Conservation (phyloP, 2,797 vertebrate genomes). For the Alcedo quadribrachys region DNA sequence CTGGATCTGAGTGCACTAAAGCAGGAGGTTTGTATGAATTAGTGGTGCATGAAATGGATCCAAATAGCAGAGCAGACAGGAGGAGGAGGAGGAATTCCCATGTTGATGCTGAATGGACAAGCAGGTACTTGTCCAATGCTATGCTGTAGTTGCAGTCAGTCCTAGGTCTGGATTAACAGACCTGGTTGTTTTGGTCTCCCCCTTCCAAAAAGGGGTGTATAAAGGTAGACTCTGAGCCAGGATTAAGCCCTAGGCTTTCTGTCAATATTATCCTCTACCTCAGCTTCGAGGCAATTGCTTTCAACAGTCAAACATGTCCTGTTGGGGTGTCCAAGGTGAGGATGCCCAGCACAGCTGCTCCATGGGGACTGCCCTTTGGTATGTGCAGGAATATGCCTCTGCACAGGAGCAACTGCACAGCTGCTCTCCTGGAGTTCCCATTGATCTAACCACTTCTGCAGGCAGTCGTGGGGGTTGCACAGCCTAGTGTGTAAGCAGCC, state of each 20-base stretch:
- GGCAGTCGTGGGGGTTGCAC: background rate
- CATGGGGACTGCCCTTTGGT: rapidly evolving
- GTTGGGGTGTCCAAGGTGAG: rapidly evolving
- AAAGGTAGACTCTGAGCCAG: background rate
- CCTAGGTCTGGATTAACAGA: background rate
- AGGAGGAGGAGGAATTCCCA: background rate
- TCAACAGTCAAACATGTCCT: rapidly evolving
- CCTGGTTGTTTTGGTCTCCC: background rate
- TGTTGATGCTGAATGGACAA: background rate
- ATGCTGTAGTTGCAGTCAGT: background rate
- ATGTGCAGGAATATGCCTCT: background rate
- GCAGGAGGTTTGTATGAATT: background rate
- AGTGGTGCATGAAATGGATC: background rate
- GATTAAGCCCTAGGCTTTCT: background rate
- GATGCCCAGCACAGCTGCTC: background rate
- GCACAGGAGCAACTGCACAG: background rate
- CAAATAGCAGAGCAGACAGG: background rate
- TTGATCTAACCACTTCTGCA: background rate
- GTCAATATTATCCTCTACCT: background rate
- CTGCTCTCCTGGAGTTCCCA: background rate
- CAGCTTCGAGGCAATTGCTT: background rate
- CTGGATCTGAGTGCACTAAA: background rate
- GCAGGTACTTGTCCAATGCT: background rate
- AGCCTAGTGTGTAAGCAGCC: background rate
- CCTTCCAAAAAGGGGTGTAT: background rate